Conservation (phyloP, 2,888 invertebrate genomes). For the Eudemis profundana region DNA sequence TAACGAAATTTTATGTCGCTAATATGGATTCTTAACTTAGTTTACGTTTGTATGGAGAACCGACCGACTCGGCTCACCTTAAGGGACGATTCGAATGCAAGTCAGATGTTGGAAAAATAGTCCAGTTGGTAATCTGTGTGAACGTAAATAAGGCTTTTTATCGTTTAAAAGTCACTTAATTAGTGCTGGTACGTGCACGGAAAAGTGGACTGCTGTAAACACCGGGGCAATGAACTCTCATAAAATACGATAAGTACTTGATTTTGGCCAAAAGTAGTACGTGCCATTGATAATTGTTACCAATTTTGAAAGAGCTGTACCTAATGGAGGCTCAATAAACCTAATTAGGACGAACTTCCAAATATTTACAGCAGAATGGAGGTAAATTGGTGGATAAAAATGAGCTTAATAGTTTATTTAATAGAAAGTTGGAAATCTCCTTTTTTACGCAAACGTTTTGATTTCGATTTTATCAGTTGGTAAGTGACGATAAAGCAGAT, state of each 20-base stretch:
- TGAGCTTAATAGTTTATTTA: too few species aligned
- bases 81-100: slow-evolving; percentile 69
- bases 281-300: slow-evolving; percentile 6
- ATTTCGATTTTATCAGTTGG: too few species aligned
- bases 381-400: too few species aligned
- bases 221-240: slow-evolving; percentile 51
- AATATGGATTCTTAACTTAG: too few species aligned
- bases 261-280: slow-evolving; percentile 3
- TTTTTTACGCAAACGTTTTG: too few species aligned
- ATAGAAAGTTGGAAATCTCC: too few species aligned
- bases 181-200: slow-evolving; percentile 61
- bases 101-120: slow-evolving; percentile 63
- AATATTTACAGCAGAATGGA: too few species aligned
- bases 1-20: too few species aligned
- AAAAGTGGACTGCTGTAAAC: slow-evolving; percentile 49
- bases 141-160: slow-evolving; percentile 69
- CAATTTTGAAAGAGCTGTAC: neutral
- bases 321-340: neutral
- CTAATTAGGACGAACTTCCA: too few species aligned
- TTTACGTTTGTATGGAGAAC: too few species aligned
- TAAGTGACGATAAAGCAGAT: too few species aligned
- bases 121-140: slow-evolving; percentile 62
- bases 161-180: slow-evolving; percentile 69
- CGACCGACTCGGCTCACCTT: too few species aligned
- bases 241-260: slow-evolving; percentile 41